Conservation (phyloP, 2,888 invertebrate genomes). For the Tachina grossa region DNA sequence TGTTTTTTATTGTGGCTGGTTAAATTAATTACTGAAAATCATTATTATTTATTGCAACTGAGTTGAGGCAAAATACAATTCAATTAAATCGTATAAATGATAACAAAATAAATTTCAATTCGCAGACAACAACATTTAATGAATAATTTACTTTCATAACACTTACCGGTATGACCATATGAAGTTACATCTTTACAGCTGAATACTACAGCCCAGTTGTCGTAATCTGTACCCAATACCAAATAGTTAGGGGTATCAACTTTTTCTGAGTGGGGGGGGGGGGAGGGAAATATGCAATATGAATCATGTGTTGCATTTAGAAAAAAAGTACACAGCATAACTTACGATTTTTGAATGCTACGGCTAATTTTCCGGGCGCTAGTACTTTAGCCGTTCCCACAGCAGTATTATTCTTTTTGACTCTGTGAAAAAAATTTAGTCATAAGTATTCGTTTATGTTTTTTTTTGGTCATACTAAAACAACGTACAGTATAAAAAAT, state of each 20-base stretch:
- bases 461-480: background rate
- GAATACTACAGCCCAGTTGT: conserved; percentile 85
- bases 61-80: conserved; percentile 24
- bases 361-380: conserved; percentile 77
- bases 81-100: conserved; percentile 43
- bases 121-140: conserved; percentile 29
- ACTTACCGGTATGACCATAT: conserved; percentile 79
- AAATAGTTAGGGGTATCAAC: conserved; percentile 82
- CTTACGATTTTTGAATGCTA: conserved; percentile 77
- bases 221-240: conserved; percentile 86
- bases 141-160: conserved; percentile 28
- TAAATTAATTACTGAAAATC: conserved; percentile 73
- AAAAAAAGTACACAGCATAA: conserved; percentile 16
- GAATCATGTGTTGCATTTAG: background rate
- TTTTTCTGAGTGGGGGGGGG: conserved; percentile 60
- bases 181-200: conserved; percentile 83
- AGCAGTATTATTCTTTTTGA: conserved; percentile 75
- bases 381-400: conserved; percentile 77
- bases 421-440: conserved; percentile 71
- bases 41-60: conserved; percentile 53
- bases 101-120: conserved; percentile 33
- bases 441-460: background rate
- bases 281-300: background rate
- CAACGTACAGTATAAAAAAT: conserved; percentile 77
- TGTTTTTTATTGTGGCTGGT: conserved; percentile 71